Base-by-base conservation (phyloP, 2,113 vertebrate species). In the Eudyptes chrysolophus region DNA sequence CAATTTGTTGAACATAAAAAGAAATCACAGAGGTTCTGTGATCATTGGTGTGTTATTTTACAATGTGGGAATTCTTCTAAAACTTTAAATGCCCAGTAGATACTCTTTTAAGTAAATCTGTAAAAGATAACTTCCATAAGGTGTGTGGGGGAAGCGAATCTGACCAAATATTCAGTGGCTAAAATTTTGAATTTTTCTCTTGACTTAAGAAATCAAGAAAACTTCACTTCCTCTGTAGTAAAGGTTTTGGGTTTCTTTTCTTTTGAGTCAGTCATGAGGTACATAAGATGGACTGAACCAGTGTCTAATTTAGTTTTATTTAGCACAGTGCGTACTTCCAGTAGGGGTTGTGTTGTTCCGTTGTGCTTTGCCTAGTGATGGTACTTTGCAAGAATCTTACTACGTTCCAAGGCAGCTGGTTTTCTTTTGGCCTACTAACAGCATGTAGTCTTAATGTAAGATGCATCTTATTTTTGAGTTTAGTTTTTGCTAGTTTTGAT, bases 401-500 rank as follows among this genome's bases (percentile, higher is more conserved):
- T 90, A 8, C 0, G 0, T 88, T 94, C 75, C 0, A 1, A 90
- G 77, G 49, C 48, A 95, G 27, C 48, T 95, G 87, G 5, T 79
- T 94, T 94, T 94, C 52, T 94, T 94, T 94, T 86, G 80, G 32
- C 78, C 74, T 96, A 48, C n/a, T 87, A 79, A 69, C 81, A 85
- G 77, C 69, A 48, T 87, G 57, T 87, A 72, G 44, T 72, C 78
- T 92, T 92, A 78, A 78, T 91, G 60, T 81, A 75, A 92, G 65
- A 68, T 71, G n/a, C 25, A 78, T 62, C 79, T 79, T 75, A 72
- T 89, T 89, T 89, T 62, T 95, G 64, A 82, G 65, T 68, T 86
- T 61, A 17, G n/a, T 83, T 82, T 66, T 86, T 71, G 46, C 21
- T 68, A 21, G 7, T 60, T 84, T 64, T 87, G 42, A 4, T 71